Base-by-base conservation (phyloP, 1,140 invertebrate genomes). In the Macrocentrus cingulum region DNA sequence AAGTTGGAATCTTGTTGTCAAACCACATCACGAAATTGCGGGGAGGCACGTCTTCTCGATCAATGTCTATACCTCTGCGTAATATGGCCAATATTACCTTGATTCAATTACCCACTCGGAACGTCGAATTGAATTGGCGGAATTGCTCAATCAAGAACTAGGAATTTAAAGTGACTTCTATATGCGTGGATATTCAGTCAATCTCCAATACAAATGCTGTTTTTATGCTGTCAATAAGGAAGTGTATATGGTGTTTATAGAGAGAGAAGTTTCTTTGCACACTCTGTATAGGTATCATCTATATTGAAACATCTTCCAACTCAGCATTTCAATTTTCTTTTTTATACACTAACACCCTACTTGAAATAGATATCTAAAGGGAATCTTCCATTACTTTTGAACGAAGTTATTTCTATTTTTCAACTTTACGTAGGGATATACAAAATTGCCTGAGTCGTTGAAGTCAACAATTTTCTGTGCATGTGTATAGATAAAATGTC, bases 11-110 rank as follows among this genome's bases (percentile, higher is more conserved):
- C 22, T 48, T 48, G 6, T 48, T 48, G 45, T 48, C 45, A 25
- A 48, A 13, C 45, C 7, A n/a, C 13, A 23, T 25, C 45, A 48
- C 23, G 22, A 48, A 48, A 48, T 48, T 25, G 20, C 45, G n/a
- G 23, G 11, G 6, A 48, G 11, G 45, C 45, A 48, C 45, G 45
- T 48, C n/a, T 11, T 8, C 45, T 48, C 22, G 13, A 48, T 48
- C 45, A 48, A 39, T n/a, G 36, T 39, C 22, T 9, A 9, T 23
- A 48, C 45, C n/a, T 29, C 20, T 23, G 11, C 19, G 19, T 48
- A 25, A 23, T 25, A 29, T 48, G 45, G 23, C 13, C 45, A 48
- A 48, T 48, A 48, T 48, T 7, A 23, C 15, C 4, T 11, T 13
- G 11, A 39, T 39, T 8, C 13, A n/a, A 39, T 39, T 39, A 39